Evolutionary conservation across 2,797 vertebrate genomes (phyloP).

Genomic region (Huso huso): DNA sequence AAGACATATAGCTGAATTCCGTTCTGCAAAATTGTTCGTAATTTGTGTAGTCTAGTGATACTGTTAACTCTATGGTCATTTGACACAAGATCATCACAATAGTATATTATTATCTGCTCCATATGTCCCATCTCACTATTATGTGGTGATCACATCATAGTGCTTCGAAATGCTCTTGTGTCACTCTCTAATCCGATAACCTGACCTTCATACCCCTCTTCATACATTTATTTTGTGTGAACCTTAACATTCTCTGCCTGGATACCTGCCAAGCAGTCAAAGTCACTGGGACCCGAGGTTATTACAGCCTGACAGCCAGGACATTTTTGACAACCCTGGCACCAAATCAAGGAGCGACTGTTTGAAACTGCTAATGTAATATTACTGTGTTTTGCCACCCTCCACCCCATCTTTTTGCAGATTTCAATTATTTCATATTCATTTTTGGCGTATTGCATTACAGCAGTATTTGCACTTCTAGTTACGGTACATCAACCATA

Average conservation of each 20-base stretch:
- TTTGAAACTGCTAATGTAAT: not conserved
- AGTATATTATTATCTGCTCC: too few species aligned
- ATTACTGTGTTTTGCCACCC: too few species aligned
- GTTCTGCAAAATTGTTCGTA: too few species aligned
- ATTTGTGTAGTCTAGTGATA: too few species aligned
- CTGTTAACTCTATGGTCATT: too few species aligned
- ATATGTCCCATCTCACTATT: too few species aligned
- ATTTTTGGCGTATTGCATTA: slow-evolving; percentile 30
- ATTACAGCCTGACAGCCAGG: not conserved
- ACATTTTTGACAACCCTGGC: not conserved
- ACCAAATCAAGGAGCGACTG: not conserved
- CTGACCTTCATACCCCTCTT: not conserved
- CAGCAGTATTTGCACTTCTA: slow-evolving; percentile 45
- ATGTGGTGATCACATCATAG: too few species aligned
- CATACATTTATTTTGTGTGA: not conserved
- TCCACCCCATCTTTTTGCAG: too few species aligned
- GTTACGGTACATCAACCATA: slow-evolving; percentile 12
- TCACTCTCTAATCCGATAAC: not conserved
- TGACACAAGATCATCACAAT: too few species aligned
- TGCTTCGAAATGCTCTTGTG: too few species aligned
- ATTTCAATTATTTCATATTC: too few species aligned
- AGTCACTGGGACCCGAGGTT: not conserved
- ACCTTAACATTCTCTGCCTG: not conserved
- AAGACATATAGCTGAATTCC: too few species aligned
- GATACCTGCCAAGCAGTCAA: not conserved